Evolutionary conservation across 2,113 vertebrate genomes (phyloP).

Genomic region (Anolis sagrei): DNA sequence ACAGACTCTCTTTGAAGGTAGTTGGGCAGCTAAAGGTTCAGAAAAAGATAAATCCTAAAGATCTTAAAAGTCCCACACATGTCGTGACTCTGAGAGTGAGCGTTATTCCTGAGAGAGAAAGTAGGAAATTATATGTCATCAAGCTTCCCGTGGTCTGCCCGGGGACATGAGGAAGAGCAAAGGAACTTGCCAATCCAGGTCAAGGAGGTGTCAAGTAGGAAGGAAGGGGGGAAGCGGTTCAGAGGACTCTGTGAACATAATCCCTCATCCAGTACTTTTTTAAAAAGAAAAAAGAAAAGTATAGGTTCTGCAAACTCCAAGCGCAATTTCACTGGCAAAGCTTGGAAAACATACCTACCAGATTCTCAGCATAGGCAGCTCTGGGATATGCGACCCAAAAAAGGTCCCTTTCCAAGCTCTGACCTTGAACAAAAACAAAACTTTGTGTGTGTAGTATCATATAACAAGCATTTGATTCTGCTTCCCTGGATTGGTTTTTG

Average conservation of each 20-base stretch:
- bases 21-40: background rate
- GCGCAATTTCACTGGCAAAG: background rate
- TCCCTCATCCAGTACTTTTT: background rate
- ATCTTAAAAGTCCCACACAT: rapidly evolving
- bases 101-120: background rate
- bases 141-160: background rate
- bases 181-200: background rate
- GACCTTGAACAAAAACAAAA: background rate
- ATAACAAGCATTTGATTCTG: background rate
- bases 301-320: background rate
- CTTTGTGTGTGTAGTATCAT: background rate
- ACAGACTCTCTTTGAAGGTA: background rate
- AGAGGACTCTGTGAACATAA: background rate
- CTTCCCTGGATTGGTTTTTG: background rate
- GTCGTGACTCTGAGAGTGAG: background rate
- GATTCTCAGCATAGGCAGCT: too few species aligned
- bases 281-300: background rate
- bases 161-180: background rate
- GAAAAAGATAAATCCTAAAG: background rate
- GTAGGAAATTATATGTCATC: background rate
- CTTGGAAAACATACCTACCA: too few species aligned
- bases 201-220: background rate
- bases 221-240: background rate
- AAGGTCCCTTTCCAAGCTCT: background rate
- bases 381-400: too few species aligned